Evolutionary conservation across 2,888 invertebrate genomes (phyloP).

Genomic region (Julus scandinavius): DNA sequence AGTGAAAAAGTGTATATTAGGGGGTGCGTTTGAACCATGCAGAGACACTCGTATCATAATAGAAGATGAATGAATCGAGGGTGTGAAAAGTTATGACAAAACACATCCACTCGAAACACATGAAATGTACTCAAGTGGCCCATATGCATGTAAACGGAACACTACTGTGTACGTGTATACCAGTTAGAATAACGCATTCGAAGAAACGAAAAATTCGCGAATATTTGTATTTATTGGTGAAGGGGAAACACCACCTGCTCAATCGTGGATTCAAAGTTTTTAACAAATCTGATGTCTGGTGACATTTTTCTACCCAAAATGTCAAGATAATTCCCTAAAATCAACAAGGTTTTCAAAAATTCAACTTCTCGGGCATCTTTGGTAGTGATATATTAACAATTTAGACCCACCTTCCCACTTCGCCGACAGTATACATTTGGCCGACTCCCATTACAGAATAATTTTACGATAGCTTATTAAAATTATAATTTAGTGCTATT

Average conservation of each 20-base stretch:
- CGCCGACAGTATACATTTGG: no score
- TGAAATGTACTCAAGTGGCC: conserved; percentile 18
- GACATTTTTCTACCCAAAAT: no score
- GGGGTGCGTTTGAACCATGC: conserved; percentile 3
- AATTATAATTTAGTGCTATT: no score
- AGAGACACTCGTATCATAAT: conserved; percentile 38
- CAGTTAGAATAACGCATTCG: neutral
- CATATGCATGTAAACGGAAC: neutral
- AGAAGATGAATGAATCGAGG: conserved; percentile 35
- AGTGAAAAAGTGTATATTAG: neutral
- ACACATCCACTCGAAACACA: conserved; percentile 36
- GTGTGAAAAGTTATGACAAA: conserved; percentile 46
- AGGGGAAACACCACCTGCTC: conserved; percentile 6
- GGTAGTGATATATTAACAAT: no score
- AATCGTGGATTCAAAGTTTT: neutral
- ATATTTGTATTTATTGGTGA: neutral
- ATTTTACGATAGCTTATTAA: no score
- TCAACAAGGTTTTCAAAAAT: no score
- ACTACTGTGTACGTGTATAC: no score
- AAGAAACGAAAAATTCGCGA: conserved; percentile 21
- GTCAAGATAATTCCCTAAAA: no score
- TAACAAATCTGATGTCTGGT: no score
- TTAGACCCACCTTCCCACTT: no score
- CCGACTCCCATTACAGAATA: no score
- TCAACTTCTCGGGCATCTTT: no score